Percentiles rank a stretch among this genome's conserved stretches.
Conservation (phyloP, 2,797 vertebrate species). For the Ispidina picta region DNA sequence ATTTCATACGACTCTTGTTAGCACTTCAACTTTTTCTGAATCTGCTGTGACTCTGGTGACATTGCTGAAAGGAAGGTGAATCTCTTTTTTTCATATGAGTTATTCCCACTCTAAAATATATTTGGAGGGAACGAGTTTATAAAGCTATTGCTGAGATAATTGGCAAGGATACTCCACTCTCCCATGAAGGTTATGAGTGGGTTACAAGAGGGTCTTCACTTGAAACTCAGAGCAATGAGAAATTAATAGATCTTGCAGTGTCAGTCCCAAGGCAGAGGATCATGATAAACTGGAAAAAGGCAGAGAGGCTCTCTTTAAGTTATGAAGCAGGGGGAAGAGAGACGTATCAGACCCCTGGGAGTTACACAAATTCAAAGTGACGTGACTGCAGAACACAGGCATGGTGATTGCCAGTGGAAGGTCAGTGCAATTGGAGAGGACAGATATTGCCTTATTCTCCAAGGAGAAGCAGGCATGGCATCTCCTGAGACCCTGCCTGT, state of each 20-base stretch:
- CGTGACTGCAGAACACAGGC: not conserved
- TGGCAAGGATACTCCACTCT: constrained; percentile 63
- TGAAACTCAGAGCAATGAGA: constrained; percentile 54
- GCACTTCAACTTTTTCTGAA: constrained; percentile 19
- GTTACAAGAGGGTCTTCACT: constrained; percentile 58
- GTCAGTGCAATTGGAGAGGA: not conserved
- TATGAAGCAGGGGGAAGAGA: not conserved
- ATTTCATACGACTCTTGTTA: not conserved
- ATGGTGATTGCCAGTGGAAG: not conserved
- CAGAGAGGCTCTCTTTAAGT: not conserved
- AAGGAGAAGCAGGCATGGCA: not conserved
- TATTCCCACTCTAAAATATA: constrained; percentile 57
- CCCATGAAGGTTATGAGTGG: constrained; percentile 65
- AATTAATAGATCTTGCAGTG: constrained; percentile 64
- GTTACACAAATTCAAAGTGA: not conserved
- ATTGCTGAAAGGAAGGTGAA: constrained; percentile 75
- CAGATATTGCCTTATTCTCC: not conserved
- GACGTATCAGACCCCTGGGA: not conserved
- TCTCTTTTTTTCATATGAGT: constrained; percentile 56
- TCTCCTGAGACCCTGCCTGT: not conserved
- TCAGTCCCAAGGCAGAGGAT: constrained; percentile 52
- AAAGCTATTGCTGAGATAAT: constrained; percentile 67
- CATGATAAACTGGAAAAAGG: constrained; percentile 43
- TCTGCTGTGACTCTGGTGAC: constrained; percentile 49
- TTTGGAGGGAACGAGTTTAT: constrained; percentile 67